Evolutionary conservation across 2,888 invertebrate genomes (phyloP).

Genomic region (Rhynchonema sp.): DNA sequence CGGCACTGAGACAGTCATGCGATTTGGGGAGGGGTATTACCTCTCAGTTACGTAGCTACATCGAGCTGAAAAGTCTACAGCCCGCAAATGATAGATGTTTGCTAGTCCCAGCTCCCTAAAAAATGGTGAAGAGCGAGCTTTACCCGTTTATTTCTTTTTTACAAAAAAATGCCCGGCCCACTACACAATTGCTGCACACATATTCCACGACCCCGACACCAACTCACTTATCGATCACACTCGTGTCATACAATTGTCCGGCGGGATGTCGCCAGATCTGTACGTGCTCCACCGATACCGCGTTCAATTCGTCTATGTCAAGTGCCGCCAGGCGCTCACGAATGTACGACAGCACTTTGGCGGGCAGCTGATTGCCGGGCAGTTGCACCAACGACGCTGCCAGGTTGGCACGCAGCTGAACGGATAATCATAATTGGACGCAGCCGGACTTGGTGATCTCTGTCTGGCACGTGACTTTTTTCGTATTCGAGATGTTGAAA

Average conservation of each 20-base stretch:
- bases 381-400: background rate
- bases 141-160: no score
- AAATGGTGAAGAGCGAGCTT: no score
- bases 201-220: background rate
- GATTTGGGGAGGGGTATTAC: background rate
- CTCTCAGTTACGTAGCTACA: background rate
- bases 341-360: background rate
- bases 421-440: no score
- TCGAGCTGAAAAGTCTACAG: no score
- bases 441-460: no score
- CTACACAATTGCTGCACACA: background rate
- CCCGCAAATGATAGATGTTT: no score
- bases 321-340: no score
- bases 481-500: no score
- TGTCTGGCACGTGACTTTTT: no score
- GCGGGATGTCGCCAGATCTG: slow-evolving; percentile 60
- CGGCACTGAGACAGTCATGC: slow-evolving; percentile 18
- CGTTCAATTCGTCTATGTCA: background rate
- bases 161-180: no score
- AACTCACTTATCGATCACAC: slow-evolving; percentile 32
- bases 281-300: slow-evolving; percentile 42
- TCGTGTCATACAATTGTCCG: slow-evolving; percentile 71
- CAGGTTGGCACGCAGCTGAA: background rate
- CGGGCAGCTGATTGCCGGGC: background rate
- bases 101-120: no score